Conservation (phyloP, 1,140 invertebrate species). For the Calliphora vicina region DNA sequence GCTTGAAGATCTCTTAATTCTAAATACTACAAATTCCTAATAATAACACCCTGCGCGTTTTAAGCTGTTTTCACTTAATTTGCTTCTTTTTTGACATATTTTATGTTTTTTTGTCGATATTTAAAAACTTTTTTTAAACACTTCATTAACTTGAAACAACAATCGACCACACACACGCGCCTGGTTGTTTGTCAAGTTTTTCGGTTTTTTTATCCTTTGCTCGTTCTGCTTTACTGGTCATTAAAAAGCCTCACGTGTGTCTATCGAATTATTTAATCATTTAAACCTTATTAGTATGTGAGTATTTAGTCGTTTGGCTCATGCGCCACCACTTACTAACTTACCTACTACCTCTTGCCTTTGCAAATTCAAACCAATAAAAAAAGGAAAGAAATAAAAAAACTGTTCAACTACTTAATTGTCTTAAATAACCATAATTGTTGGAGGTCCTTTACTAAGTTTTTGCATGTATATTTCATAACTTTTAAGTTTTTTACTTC, state of each 20-base stretch:
- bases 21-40: too few relatives aligned
- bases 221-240: neutral
- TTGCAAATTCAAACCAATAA: neutral
- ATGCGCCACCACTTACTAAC: neutral
- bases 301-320: neutral
- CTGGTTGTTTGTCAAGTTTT: neutral
- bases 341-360: neutral
- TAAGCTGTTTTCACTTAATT: too few relatives aligned
- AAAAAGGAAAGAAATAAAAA: too few relatives aligned
- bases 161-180: neutral
- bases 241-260: neutral
- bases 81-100: neutral
- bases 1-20: too few relatives aligned
- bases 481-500: neutral
- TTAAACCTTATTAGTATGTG: neutral
- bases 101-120: neutral
- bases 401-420: neutral
- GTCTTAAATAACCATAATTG: constrained; percentile 1
- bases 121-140: neutral
- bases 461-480: neutral
- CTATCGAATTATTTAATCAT: neutral
- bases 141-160: neutral
- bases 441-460: neutral
- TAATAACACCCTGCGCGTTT: neutral
- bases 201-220: neutral